Evolutionary conservation across 2,888 invertebrate genomes (phyloP), one percentile per base, ranked within the genome.

Genomic region (Scelioninae gen. 1): DNA sequence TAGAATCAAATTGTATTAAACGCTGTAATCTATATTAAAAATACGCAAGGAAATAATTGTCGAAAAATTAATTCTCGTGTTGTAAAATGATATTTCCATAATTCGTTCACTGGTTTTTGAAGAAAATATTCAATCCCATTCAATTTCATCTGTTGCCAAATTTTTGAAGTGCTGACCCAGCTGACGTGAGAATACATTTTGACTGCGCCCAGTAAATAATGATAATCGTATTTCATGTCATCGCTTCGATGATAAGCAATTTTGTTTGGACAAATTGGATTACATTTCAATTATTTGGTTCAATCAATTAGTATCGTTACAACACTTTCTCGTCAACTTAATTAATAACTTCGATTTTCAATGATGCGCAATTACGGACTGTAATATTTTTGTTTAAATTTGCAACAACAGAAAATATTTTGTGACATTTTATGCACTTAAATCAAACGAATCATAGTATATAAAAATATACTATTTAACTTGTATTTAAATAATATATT

Each of bases 251-350:
- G 43, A 29, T 7, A 3, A 40, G 43, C 40, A 40, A 43, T 60
- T 60, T 60, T 23, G n/a, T 15, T 29, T 23, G 5, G 11, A 43
- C 60, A 60, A 60, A 43, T 60, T 60, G 60, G 23, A 29, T 60
- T 60, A 43, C 60, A 43, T 40, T 23, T 40, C 38, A 56, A 56
- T 56, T 43, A 60, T 60, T 43, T 23, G n/a, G 8, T 5, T 29
- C 13, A n/a, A 60, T 43, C 60, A 60, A 60, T 60, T 60, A 60
- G 43, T 11, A 13, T 13, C 55, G 34, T 15, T 56, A 34, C n/a
- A 34, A 29, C 9, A 15, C 0, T 15, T 15, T 10, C 34, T 38
- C 60, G n/a, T n/a, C 23, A n/a, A 16, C 29, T 60, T 60, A 60
- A 60, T 60, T 60, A 60, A 60, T n/a, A n/a, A 23, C 1, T 43